Percentiles rank a stretch among this genome's conserved stretches.
These are phyloP conservation scores for Tethya wilhelma DNA, from an alignment of 37 sponge, comb jelly and placozoan genomes.

Conservation along the genomic window DNA sequence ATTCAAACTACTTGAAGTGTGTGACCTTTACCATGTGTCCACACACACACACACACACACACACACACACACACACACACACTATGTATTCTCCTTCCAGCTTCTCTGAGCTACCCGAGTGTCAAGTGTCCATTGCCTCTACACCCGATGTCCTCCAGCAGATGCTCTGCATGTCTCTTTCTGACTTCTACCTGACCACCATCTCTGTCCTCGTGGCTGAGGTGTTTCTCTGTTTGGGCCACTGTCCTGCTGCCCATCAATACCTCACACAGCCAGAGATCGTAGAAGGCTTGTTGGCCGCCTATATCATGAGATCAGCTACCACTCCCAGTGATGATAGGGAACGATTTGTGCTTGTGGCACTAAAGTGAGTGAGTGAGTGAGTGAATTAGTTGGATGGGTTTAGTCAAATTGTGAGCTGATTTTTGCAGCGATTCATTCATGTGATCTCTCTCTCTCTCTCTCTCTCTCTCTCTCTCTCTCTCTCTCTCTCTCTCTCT, in stretches of 20 bases:
- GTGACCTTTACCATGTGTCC: too few species aligned
- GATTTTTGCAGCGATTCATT: too few species aligned
- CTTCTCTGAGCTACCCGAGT: conserved; percentile 6
- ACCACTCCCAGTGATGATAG: neutral
- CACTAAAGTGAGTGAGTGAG: neutral
- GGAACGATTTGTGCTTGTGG: neutral
- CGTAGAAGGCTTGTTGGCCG: conserved; percentile 11
- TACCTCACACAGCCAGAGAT: conserved; percentile 17
- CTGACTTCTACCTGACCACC: neutral
- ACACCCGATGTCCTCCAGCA: conserved; percentile 5
- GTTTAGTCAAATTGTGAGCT: too few species aligned
- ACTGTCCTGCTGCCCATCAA: conserved; percentile 8
- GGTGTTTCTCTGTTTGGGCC: conserved; percentile 26
- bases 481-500: neutral
- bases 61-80: too few species aligned
- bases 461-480: neutral
- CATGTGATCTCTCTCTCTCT: neutral
- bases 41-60: too few species aligned
- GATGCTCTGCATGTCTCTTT: conserved; percentile 17
- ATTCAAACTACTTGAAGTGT: too few species aligned
- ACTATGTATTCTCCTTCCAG: neutral
- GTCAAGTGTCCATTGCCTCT: conserved; percentile 23
- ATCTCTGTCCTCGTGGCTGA: conserved; percentile 15
- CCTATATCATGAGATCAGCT: neutral
- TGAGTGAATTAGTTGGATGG: neutral